A percentile compares a stretch with the other conserved stretches of the same genome.
These are phyloP conservation scores for Pempheris klunzingeri DNA, from an alignment of 2,797 vertebrate species.

Conservation along the genomic window DNA sequence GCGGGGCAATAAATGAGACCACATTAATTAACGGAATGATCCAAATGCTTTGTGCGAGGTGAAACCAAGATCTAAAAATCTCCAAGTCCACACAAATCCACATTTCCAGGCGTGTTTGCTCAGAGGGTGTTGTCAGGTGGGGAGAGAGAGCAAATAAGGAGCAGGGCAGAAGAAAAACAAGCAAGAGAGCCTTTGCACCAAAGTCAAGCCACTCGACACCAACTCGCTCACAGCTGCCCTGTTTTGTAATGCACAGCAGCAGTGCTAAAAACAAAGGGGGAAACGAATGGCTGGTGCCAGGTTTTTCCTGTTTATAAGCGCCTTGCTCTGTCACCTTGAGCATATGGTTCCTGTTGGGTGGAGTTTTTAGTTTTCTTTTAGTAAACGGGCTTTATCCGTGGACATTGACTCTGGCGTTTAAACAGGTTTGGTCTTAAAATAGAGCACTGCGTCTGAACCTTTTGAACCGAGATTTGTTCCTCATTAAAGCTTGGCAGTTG, in stretches of 20 bases:
- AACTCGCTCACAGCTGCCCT: conserved; percentile 39
- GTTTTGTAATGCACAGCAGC: conserved; percentile 50
- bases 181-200: conserved; percentile 35
- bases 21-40: conserved; percentile 20
- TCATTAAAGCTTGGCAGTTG: neutral
- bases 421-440: conserved; percentile 28
- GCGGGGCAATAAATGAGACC: conserved; percentile 6
- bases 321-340: conserved; percentile 48
- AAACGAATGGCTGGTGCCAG: conserved; percentile 29
- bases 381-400: conserved; percentile 4
- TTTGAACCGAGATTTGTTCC: conserved; percentile 23
- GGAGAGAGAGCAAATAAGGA: conserved; percentile 46
- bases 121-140: conserved; percentile 66
- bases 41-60: conserved; percentile 17
- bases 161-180: conserved; percentile 45
- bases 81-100: too few relatives aligned
- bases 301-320: conserved; percentile 42
- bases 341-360: conserved; percentile 38
- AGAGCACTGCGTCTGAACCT: conserved; percentile 3
- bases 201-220: conserved; percentile 51
- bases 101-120: conserved; percentile 64
- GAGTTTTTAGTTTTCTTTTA: conserved; percentile 9
- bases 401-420: conserved; percentile 4
- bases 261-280: conserved; percentile 42
- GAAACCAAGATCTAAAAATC: conserved; percentile 43